phyloP scores from a whole-genome alignment of 2,797 vertebrate genomes.

The Chaunax sp. region DNA sequence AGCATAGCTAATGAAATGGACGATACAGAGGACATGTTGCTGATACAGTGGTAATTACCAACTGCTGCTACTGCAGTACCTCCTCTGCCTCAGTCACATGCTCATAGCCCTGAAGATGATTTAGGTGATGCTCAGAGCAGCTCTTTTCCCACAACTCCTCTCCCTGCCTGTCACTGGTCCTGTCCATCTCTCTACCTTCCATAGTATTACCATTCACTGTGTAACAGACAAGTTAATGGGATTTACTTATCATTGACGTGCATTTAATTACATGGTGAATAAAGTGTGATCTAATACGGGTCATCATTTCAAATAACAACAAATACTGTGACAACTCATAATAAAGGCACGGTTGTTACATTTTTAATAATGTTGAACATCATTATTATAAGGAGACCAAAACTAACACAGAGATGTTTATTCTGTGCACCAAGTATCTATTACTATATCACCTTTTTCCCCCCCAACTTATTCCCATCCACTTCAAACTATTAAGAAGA shows the following conservation, averaged over 20 bases:
- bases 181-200: conserved; percentile 1
- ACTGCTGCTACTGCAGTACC: conserved; percentile 64
- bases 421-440: background rate
- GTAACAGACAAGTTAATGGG: background rate
- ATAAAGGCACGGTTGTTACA: too few species aligned
- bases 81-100: conserved; percentile 53
- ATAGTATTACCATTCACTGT: background rate
- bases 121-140: conserved; percentile 53
- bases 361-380: too few species aligned
- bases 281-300: background rate
- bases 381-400: too few species aligned
- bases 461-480: too few species aligned
- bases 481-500: background rate
- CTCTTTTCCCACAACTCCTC: conserved; percentile 30
- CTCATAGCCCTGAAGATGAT: conserved; percentile 53
- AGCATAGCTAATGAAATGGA: conserved; percentile 70
- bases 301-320: conserved; percentile 2
- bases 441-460: too few species aligned
- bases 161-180: conserved; percentile 37
- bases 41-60: conserved; percentile 74
- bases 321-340: background rate
- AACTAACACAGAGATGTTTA: background rate
- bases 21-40: conserved; percentile 57
- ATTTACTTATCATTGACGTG: conserved; percentile 4
- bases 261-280: background rate